These are phyloP conservation scores for Apteryx owenii DNA, from an alignment of 2,113 vertebrate genomes.

Conservation along the genomic window DNA sequence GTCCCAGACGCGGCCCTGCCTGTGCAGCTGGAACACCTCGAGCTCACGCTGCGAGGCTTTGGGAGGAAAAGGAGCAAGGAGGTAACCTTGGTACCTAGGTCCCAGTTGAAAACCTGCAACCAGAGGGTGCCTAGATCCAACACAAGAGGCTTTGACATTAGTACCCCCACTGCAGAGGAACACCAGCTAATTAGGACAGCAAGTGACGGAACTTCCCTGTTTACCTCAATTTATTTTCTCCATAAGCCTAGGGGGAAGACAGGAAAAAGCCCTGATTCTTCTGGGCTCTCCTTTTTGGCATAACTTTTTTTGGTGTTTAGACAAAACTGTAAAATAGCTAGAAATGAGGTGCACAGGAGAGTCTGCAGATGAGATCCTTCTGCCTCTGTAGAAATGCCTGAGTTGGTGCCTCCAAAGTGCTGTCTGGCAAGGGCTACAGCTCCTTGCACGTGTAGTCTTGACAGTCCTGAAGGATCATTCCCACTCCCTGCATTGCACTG, in stretches of 20 bases:
- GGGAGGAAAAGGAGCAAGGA: neutral
- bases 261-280: neutral
- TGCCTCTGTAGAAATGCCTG: neutral
- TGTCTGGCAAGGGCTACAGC: neutral
- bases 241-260: neutral
- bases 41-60: neutral
- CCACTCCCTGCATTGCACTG: neutral
- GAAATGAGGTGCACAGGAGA: neutral
- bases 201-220: neutral
- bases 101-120: neutral
- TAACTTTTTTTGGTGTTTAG: neutral
- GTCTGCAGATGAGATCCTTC: neutral
- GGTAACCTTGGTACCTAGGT: neutral
- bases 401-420: neutral
- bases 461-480: neutral
- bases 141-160: neutral
- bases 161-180: neutral
- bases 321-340: neutral
- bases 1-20: neutral
- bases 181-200: neutral
- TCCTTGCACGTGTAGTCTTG: neutral
- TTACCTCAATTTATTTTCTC: neutral
- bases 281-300: neutral
- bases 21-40: neutral
- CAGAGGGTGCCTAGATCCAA: neutral